Percentiles rank a stretch among this genome's conserved stretches.
These are phyloP conservation scores for Nematolebias whitei DNA, from an alignment of 2,113 vertebrate species.

Conservation along the genomic window DNA sequence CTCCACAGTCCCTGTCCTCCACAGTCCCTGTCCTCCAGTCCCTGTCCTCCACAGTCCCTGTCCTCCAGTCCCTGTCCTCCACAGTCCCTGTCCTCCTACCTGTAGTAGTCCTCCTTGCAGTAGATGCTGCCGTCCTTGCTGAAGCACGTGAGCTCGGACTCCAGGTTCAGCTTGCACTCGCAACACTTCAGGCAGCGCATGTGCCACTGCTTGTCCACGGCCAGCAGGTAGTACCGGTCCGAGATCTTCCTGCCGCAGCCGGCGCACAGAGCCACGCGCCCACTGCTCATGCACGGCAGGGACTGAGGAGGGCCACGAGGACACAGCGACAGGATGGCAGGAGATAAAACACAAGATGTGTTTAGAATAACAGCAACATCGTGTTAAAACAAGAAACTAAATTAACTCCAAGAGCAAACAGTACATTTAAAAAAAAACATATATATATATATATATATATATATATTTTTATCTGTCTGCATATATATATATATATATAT, in stretches of 20 bases:
- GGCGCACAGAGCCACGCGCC: conserved; percentile 93
- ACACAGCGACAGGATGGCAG: background rate
- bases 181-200: conserved; percentile 99
- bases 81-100: conserved; percentile 73
- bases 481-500: no score
- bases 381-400: no score
- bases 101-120: conserved; percentile 99
- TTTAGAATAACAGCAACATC: background rate
- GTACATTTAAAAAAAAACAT: no score
- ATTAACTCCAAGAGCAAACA: no score
- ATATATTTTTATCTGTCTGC: no score
- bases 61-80: no score
- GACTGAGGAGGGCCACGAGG: conserved; percentile 74
- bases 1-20: no score
- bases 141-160: conserved; percentile 99
- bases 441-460: no score
- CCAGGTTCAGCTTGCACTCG: conserved; percentile 97
- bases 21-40: no score
- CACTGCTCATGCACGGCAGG: conserved; percentile 91
- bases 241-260: conserved; percentile 97
- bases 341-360: background rate
- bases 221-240: conserved; percentile 98
- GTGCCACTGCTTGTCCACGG: conserved; percentile 99
- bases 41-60: no score
- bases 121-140: conserved; percentile 99